Percentiles rank a stretch among this genome's conserved stretches.
phyloP scores from a whole-genome alignment of 2,797 vertebrate genomes.

The Alcedo quadribrachys region DNA sequence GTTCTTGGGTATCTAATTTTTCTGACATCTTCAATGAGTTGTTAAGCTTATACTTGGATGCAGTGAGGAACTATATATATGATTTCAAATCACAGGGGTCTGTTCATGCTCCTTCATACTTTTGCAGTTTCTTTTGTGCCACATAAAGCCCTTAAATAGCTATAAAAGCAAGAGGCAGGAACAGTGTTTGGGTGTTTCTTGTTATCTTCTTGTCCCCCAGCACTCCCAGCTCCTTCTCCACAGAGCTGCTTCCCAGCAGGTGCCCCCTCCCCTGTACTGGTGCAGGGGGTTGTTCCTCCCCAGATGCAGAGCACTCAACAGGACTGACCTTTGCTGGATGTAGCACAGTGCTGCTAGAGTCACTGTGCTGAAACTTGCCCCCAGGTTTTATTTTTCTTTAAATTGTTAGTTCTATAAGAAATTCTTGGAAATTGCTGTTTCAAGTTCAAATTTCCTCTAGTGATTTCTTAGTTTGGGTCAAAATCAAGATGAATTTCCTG shows the following conservation, averaged over 20 bases:
- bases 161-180: background rate
- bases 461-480: no score
- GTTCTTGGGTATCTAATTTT: background rate
- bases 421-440: background rate
- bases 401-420: no score
- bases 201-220: no score
- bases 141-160: background rate
- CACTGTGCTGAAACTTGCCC: no score
- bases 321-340: background rate
- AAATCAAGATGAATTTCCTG: no score
- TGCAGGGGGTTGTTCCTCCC: no score
- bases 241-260: no score
- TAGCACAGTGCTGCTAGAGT: background rate
- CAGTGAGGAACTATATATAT: background rate
- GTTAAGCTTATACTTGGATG: background rate
- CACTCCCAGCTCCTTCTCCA: no score
- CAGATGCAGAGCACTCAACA: background rate
- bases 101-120: background rate
- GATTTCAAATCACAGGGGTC: background rate
- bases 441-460: no score
- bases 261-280: no score
- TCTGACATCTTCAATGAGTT: background rate
- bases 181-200: background rate
- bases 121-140: background rate
- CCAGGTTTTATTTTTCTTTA: no score